Percentiles rank a stretch among this genome's conserved stretches.
Conservation (phyloP, 2,797 vertebrate species). For the Bucorvus abyssinicus region DNA sequence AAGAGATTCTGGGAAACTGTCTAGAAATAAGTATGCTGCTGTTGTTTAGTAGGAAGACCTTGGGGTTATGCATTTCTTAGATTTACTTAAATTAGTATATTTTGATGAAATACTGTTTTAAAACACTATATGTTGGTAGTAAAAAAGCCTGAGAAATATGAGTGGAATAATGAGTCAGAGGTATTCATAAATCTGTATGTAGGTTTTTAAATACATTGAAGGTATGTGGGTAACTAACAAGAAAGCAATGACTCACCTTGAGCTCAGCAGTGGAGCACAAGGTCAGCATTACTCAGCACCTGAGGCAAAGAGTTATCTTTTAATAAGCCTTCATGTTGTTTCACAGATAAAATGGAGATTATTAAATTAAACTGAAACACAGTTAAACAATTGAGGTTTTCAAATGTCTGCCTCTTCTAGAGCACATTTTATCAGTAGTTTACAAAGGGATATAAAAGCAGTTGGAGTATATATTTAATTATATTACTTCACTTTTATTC, state of each 20-base stretch:
- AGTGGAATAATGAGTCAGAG: background rate
- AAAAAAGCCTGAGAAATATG: background rate
- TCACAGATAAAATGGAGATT: conserved; percentile 8
- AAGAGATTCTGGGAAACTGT: background rate
- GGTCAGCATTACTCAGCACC: background rate
- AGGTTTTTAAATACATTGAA: background rate
- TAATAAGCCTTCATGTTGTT: background rate
- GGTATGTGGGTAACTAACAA: background rate
- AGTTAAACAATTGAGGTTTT: background rate
- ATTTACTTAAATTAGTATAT: background rate
- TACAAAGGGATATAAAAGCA: background rate
- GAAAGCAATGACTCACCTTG: background rate
- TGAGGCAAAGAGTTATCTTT: conserved; percentile 1
- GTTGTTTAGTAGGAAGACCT: background rate
- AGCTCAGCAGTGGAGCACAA: background rate
- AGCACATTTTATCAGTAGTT: background rate
- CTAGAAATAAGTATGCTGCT: background rate
- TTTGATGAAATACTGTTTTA: background rate
- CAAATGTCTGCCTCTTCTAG: background rate
- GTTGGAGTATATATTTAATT: background rate
- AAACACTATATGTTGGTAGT: background rate
- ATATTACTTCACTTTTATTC: background rate
- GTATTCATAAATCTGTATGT: background rate
- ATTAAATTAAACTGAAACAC: conserved; percentile 2
- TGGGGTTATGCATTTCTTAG: background rate